Conservation (phyloP, 1,140 invertebrate genomes). For the Hylyphantes graminicola region DNA sequence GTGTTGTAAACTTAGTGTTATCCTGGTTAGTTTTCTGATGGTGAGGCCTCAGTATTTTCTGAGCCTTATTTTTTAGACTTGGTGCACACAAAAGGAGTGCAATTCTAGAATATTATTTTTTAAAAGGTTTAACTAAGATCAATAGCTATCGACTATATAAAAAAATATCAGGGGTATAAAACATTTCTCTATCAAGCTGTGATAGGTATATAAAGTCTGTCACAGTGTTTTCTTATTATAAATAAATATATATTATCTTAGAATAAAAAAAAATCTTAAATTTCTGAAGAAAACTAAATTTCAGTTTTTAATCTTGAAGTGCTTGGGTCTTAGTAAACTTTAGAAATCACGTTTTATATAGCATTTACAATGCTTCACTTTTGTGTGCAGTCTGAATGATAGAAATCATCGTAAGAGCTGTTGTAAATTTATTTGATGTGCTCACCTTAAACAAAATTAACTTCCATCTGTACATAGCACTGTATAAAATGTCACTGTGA, state of each 20-base stretch:
- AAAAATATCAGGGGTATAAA: background rate
- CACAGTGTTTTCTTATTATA: conserved; percentile 38
- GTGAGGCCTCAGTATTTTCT: background rate
- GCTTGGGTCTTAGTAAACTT: conserved; percentile 40
- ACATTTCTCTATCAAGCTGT: background rate
- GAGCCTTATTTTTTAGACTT: conserved; percentile 39
- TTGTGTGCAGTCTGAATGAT: conserved; percentile 44
- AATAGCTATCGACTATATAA: background rate
- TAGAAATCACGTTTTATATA: conserved; percentile 53
- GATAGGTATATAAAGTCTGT: background rate
- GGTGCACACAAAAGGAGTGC: conserved; percentile 15
- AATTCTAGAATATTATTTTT: too few species aligned
- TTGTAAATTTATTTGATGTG: conserved; percentile 58
- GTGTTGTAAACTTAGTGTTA: conserved; percentile 53
- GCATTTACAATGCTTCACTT: conserved; percentile 54
- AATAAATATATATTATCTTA: conserved; percentile 19
- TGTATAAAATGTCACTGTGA: conserved; percentile 59
- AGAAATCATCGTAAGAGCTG: conserved; percentile 40
- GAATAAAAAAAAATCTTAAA: conserved; percentile 1
- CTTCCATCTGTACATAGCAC: conserved; percentile 61
- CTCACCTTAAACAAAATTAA: conserved; percentile 56
- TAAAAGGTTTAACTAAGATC: background rate
- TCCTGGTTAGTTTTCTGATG: conserved; percentile 15
- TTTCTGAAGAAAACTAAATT: conserved; percentile 8
- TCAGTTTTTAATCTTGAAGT: conserved; percentile 23